phyloP scores from a whole-genome alignment of 2,113 vertebrate genomes.

The Alligator sinensis region DNA sequence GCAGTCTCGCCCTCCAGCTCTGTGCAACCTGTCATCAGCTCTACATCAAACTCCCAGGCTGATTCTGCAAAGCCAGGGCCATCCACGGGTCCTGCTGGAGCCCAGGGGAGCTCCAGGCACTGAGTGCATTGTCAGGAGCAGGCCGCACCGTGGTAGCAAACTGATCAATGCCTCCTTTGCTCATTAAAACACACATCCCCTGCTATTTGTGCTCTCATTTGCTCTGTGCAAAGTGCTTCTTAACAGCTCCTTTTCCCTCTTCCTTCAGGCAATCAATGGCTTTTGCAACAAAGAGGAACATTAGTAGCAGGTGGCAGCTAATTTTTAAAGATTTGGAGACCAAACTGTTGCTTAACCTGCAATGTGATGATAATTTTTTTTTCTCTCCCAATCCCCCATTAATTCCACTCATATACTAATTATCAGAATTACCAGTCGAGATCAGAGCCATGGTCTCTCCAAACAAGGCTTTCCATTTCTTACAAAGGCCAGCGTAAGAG shows the following conservation, averaged over 20 bases:
- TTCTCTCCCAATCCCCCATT: background rate
- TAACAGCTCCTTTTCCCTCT: slow-evolving; percentile 53
- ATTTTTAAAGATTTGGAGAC: slow-evolving; percentile 56
- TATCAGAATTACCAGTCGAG: slow-evolving; percentile 16
- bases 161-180: slow-evolving; percentile 60
- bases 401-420: slow-evolving; percentile 16
- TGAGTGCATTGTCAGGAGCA: background rate
- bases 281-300: slow-evolving; percentile 58
- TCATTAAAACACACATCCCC: slow-evolving; percentile 60
- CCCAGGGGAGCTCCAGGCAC: accelerated
- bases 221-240: slow-evolving; percentile 56
- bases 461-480: background rate
- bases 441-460: slow-evolving; percentile 13
- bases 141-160: slow-evolving; percentile 16
- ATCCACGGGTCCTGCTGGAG: accelerated
- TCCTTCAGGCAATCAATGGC: slow-evolving; percentile 61
- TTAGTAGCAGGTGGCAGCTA: slow-evolving; percentile 65
- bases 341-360: slow-evolving; percentile 51
- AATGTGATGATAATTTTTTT: background rate
- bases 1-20: accelerated
- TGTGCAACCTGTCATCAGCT: accelerated
- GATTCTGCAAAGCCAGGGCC: background rate
- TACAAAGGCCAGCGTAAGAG: background rate
- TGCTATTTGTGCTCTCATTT: slow-evolving; percentile 65
- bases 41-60: background rate